Percentiles rank a stretch among this genome's conserved stretches.
Conservation (phyloP, 1,140 invertebrate species). For the Armadillidium nasatum region DNA sequence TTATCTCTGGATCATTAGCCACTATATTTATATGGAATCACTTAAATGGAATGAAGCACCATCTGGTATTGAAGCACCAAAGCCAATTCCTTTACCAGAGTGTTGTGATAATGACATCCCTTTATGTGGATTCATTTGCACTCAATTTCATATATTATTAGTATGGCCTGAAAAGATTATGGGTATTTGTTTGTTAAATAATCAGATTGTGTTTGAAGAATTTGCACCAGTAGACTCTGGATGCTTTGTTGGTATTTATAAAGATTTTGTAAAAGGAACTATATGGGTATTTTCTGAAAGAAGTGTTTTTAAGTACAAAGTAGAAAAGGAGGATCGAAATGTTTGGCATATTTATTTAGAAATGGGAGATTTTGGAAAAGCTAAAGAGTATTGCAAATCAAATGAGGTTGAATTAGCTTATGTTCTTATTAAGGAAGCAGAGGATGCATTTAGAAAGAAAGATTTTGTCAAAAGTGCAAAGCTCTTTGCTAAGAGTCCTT, state of each 20-base stretch:
- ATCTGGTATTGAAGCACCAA: slow-evolving; percentile 32
- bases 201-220: slow-evolving; percentile 83
- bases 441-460: slow-evolving; percentile 74
- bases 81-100: slow-evolving; percentile 46
- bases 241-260: slow-evolving; percentile 70
- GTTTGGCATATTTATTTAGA: slow-evolving; percentile 85
- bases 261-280: slow-evolving; percentile 70
- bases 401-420: slow-evolving; percentile 74
- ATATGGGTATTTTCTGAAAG: slow-evolving; percentile 82
- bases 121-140: slow-evolving; percentile 75
- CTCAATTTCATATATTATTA: slow-evolving; percentile 83
- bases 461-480: slow-evolving; percentile 76
- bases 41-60: slow-evolving; percentile 51
- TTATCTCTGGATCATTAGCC: slow-evolving; percentile 82
- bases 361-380: slow-evolving; percentile 78
- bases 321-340: slow-evolving; percentile 78
- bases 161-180: slow-evolving; percentile 77
- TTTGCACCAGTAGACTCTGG: slow-evolving; percentile 73
- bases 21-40: slow-evolving; percentile 65
- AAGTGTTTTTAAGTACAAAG: slow-evolving; percentile 78
- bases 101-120: slow-evolving; percentile 46
- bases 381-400: slow-evolving; percentile 68
- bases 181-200: slow-evolving; percentile 77
- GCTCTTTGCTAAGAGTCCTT: slow-evolving; percentile 79
- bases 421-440: slow-evolving; percentile 82